These are phyloP conservation scores for Amblyteles armatorius DNA, from an alignment of 2,888 invertebrate species.

Conservation along the genomic window DNA sequence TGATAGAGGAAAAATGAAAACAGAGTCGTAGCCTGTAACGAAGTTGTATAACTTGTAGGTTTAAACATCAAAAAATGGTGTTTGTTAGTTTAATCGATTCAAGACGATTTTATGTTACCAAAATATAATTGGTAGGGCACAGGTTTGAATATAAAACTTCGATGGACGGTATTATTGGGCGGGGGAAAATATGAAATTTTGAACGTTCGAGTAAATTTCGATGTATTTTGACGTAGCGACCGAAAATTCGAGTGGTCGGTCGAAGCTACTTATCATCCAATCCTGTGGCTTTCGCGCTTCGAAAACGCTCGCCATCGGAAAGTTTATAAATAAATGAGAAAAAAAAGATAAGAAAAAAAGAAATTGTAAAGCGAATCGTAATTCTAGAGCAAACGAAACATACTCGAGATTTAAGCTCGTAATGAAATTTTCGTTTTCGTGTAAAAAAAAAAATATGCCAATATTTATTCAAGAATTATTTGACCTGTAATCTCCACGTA, in stretches of 20 bases:
- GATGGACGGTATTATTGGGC: not conserved
- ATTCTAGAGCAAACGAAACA: conserved; percentile 3
- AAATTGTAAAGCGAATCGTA: not conserved
- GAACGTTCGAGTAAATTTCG: not conserved
- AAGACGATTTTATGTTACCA: conserved; percentile 3
- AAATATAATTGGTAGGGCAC: conserved; percentile 4
- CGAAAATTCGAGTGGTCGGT: not conserved
- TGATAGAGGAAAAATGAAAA: not conserved
- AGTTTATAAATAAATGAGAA: not conserved
- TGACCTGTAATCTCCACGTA: conserved; percentile 2
- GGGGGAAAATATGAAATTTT: not conserved
- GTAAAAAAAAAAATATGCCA: not conserved
- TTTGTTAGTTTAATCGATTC: not conserved
- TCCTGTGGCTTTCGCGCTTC: not conserved
- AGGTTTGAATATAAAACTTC: not conserved
- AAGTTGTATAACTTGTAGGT: conserved; percentile 12
- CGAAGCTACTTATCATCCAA: not conserved
- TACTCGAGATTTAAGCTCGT: conserved; percentile 3
- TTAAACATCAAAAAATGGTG: not conserved
- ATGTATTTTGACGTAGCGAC: conserved; percentile 2
- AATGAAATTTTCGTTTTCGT: not conserved
- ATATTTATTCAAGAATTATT: not conserved
- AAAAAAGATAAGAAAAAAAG: not conserved
- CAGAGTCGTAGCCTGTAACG: not conserved
- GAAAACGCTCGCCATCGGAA: not conserved